A percentile compares a stretch with the other conserved stretches of the same genome.
Evolutionary conservation across 2,797 vertebrate species (phyloP).

Genomic region (Malacoctenus gilli): DNA sequence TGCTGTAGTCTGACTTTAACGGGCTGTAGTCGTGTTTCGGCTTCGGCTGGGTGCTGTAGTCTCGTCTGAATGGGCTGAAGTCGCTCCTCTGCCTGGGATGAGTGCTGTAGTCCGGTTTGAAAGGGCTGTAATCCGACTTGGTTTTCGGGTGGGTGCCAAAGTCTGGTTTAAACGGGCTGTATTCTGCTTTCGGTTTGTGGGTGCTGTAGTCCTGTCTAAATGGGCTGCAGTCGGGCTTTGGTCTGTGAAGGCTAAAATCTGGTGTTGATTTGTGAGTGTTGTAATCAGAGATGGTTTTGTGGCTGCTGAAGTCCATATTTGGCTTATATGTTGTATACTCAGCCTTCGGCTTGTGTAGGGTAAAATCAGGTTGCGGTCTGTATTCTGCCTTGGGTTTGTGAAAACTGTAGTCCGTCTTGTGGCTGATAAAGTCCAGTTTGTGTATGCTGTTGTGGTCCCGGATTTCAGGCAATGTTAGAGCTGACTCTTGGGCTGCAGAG

Average conservation of each 20-base stretch:
- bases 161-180: conserved; percentile 78
- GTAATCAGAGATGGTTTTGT: conserved; percentile 77
- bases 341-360: conserved; percentile 79
- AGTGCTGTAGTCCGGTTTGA: conserved; percentile 80
- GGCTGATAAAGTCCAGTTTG: conserved; percentile 83
- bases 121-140: conserved; percentile 79
- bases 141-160: conserved; percentile 77
- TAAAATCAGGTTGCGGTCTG: conserved; percentile 77
- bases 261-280: conserved; percentile 77
- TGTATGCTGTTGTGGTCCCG: conserved; percentile 89
- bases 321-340: conserved; percentile 80
- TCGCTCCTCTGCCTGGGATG: conserved; percentile 79
- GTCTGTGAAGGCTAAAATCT: conserved; percentile 80
- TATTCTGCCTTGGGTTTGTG: conserved; percentile 80
- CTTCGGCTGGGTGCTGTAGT: conserved; percentile 81
- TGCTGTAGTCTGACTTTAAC: conserved; percentile 78
- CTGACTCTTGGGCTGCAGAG: conserved; percentile 85
- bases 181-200: conserved; percentile 77
- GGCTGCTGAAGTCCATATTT: conserved; percentile 78
- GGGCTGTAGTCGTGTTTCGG: conserved; percentile 80
- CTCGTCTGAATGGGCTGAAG: conserved; percentile 78
- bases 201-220: conserved; percentile 79
- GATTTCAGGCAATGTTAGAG: conserved; percentile 88
- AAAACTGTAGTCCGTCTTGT: conserved; percentile 81
- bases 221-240: conserved; percentile 78